Conservation (phyloP, 1,140 invertebrate species). For the Periplaneta americana region DNA sequence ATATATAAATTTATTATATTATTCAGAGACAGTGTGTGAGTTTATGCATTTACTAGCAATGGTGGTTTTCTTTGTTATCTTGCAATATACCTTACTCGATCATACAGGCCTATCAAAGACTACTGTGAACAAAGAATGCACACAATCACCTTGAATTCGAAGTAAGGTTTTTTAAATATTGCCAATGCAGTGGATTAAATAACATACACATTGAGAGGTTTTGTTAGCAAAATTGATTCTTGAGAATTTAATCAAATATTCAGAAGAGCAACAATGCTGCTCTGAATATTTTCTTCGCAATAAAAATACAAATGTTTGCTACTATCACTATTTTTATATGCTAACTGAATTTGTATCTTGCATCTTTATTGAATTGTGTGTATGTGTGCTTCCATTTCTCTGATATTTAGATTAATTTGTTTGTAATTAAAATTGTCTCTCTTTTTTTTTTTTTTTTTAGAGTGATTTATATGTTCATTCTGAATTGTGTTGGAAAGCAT, state of each 20-base stretch:
- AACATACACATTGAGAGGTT: not conserved
- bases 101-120: not conserved
- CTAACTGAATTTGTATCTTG: conserved; percentile 1
- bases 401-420: not conserved
- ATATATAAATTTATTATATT: not conserved
- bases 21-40: not conserved
- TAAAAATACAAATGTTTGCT: conserved; percentile 1
- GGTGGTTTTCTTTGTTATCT: not conserved
- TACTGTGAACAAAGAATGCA: too few relatives aligned
- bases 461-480: not conserved
- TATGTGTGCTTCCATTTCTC: not conserved
- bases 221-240: not conserved
- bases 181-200: not conserved
- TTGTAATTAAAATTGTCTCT: not conserved
- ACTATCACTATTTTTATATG: conserved; percentile 5
- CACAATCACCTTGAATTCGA: not conserved
- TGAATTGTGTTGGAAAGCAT: not conserved
- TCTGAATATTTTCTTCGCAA: not conserved
- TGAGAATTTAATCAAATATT: not conserved
- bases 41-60: not conserved
- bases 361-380: not conserved
- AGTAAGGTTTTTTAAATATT: not conserved
- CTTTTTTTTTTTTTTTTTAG: not conserved
- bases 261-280: not conserved
- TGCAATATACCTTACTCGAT: not conserved